Percentiles rank a stretch among this genome's conserved stretches.
Evolutionary conservation across 2,113 vertebrate genomes (phyloP).

Genomic region (Phoenicopterus ruber): DNA sequence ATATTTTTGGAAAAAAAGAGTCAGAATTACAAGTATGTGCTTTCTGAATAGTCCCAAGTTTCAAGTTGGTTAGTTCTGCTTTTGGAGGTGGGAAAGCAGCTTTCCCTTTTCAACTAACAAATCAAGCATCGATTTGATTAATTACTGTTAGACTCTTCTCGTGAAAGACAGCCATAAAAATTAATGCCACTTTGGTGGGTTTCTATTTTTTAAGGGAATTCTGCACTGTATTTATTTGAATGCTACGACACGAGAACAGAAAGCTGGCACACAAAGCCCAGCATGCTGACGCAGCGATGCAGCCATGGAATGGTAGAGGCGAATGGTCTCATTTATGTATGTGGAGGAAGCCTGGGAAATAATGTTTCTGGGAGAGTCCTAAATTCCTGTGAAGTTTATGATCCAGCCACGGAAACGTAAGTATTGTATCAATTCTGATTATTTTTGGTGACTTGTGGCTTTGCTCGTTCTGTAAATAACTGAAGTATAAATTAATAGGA

Average conservation of each 20-base stretch:
- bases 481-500: neutral
- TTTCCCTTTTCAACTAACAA: neutral
- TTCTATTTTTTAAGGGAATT: constrained; percentile 83
- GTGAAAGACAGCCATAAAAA: neutral
- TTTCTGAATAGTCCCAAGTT: neutral
- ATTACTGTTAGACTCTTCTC: constrained; percentile 25
- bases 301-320: constrained; percentile 95
- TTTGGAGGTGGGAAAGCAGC: neutral
- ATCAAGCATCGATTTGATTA: neutral
- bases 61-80: neutral
- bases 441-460: neutral
- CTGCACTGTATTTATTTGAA: constrained; percentile 92
- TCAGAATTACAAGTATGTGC: neutral
- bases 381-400: constrained; percentile 94
- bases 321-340: constrained; percentile 92
- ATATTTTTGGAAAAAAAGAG: neutral
- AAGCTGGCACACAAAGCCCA: constrained; percentile 93
- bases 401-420: constrained; percentile 91
- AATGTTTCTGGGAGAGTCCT: constrained; percentile 93
- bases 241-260: constrained; percentile 96
- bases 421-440: constrained; percentile 28
- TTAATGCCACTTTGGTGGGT: constrained; percentile 56
- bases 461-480: neutral
- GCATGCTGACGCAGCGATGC: constrained; percentile 94
- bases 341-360: constrained; percentile 93